A percentile compares a stretch with the other conserved stretches of the same genome.
Evolutionary conservation across 2,113 vertebrate species (phyloP).

Genomic region (Crotalus helleri): DNA sequence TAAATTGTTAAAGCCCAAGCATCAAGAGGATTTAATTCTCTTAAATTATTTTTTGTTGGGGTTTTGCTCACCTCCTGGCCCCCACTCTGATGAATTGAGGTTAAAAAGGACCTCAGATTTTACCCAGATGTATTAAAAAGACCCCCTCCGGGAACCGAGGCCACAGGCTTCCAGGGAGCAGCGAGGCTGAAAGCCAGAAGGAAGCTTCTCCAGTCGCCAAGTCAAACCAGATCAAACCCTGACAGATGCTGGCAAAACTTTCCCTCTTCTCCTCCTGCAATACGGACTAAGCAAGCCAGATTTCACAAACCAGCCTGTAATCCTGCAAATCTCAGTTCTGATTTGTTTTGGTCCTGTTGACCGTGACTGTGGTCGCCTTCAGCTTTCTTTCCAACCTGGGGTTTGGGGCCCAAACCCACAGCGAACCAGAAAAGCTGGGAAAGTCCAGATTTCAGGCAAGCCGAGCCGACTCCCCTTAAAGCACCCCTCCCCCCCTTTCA

Average conservation of each 20-base stretch:
- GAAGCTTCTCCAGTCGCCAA: not conserved
- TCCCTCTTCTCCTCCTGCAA: not conserved
- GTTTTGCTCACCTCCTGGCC: not conserved
- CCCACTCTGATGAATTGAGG: too few relatives aligned
- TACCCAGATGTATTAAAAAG: not conserved
- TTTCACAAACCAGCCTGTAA: not conserved
- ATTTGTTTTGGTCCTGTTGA: not conserved
- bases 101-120: too few relatives aligned
- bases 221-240: not conserved
- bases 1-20: not conserved
- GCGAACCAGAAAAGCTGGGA: not conserved
- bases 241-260: not conserved
- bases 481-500: not conserved
- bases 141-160: not conserved
- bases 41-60: not conserved
- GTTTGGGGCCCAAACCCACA: rapidly evolving
- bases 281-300: not conserved
- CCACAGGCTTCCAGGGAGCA: not conserved
- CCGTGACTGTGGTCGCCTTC: not conserved
- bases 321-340: not conserved
- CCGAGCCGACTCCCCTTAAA: not conserved
- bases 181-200: not conserved
- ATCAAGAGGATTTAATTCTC: not conserved
- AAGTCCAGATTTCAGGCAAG: not conserved
- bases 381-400: not conserved